These are phyloP conservation scores for Phaethornis superciliosus DNA, from an alignment of 2,113 vertebrate species.

Conservation along the genomic window DNA sequence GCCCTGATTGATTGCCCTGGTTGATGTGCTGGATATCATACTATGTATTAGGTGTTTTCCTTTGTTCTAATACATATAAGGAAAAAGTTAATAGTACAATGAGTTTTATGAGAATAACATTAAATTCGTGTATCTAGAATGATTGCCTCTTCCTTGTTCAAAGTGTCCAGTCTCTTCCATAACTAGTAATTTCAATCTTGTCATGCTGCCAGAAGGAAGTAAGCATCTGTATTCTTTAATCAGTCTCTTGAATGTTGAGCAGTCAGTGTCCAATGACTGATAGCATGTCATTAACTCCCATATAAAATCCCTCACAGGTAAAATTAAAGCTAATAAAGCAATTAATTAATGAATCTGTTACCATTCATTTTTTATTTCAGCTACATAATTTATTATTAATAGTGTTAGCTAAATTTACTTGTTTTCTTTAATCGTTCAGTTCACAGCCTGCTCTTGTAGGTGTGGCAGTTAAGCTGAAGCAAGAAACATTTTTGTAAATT, in stretches of 20 bases:
- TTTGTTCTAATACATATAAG: background rate
- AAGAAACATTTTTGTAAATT: background rate
- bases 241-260: background rate
- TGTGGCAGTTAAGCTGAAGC: background rate
- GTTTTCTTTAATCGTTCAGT: background rate
- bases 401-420: background rate
- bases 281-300: background rate
- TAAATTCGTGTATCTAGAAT: background rate
- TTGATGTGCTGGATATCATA: background rate
- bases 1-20: background rate
- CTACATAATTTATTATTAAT: background rate
- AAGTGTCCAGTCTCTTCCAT: background rate
- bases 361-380: background rate
- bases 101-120: conserved; percentile 26
- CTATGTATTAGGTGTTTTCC: background rate
- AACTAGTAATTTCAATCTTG: background rate
- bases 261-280: background rate
- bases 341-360: background rate
- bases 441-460: background rate
- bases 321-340: background rate
- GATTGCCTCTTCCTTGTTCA: background rate
- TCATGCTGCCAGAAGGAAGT: conserved; percentile 2
- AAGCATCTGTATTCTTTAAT: background rate
- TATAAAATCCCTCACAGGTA: background rate
- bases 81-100: background rate